These are phyloP conservation scores for Leptodactylus fuscus DNA, from an alignment of 2,113 vertebrate species.

Conservation along the genomic window DNA sequence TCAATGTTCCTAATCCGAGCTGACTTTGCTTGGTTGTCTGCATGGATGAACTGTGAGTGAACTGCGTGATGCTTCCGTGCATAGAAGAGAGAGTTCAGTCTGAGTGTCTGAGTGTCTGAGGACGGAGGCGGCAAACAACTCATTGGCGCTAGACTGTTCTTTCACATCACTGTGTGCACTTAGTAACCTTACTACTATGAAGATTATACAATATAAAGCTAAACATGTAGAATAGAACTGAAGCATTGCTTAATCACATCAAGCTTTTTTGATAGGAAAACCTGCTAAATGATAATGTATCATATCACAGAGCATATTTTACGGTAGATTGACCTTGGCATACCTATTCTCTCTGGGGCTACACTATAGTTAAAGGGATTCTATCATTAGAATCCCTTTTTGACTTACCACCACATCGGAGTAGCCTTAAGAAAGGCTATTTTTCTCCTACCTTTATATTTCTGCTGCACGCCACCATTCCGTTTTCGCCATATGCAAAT, in stretches of 20 bases:
- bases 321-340: too few relatives aligned
- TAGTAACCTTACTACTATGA: neutral
- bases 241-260: neutral
- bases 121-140: neutral
- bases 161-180: neutral
- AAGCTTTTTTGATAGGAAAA: neutral
- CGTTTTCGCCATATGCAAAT: too few relatives aligned
- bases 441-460: too few relatives aligned
- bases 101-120: neutral
- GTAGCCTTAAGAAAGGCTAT: too few relatives aligned
- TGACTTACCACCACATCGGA: too few relatives aligned
- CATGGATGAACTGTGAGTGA: slow-evolving; percentile 39
- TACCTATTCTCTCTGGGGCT: too few relatives aligned
- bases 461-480: too few relatives aligned
- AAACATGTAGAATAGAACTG: neutral
- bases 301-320: too few relatives aligned
- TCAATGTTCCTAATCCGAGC: slow-evolving; percentile 44
- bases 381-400: too few relatives aligned
- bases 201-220: neutral
- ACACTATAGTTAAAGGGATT: too few relatives aligned
- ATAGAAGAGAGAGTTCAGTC: neutral
- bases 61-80: neutral
- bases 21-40: slow-evolving; percentile 24
- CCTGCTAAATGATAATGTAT: neutral
- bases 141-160: neutral